These are phyloP conservation scores for Zeuzera pyrina DNA, from an alignment of 2,888 invertebrate species.

Conservation along the genomic window DNA sequence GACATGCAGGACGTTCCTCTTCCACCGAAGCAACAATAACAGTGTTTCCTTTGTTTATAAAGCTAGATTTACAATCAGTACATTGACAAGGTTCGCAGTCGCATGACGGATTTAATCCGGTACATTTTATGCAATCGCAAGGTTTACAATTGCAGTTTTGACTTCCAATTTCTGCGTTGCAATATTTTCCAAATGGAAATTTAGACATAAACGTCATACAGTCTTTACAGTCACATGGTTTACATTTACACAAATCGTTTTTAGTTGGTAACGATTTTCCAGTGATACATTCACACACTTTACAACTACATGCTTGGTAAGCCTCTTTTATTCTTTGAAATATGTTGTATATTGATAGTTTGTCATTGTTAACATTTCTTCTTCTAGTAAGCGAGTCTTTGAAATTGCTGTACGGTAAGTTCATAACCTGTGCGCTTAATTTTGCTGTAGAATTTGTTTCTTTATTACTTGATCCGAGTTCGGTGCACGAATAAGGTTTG, in stretches of 20 bases:
- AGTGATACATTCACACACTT: slow-evolving; percentile 46
- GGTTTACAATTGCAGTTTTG: slow-evolving; percentile 27
- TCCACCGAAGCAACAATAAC: slow-evolving; percentile 27
- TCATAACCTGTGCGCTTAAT: slow-evolving; percentile 38
- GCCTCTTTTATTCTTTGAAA: slow-evolving; percentile 39
- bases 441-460: slow-evolving; percentile 19
- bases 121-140: slow-evolving; percentile 25
- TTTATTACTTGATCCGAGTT: too few species aligned
- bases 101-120: slow-evolving; percentile 18
- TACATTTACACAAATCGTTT: slow-evolving; percentile 10
- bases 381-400: slow-evolving; percentile 15
- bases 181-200: too few species aligned
- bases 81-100: slow-evolving; percentile 34
- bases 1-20: slow-evolving; percentile 23
- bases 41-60: slow-evolving; percentile 10
- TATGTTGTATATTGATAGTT: slow-evolving; percentile 27
- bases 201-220: slow-evolving; percentile 6
- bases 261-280: slow-evolving; percentile 11
- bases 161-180: too few species aligned
- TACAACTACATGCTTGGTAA: slow-evolving; percentile 51
- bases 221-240: slow-evolving; percentile 8
- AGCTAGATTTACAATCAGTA: slow-evolving; percentile 23
- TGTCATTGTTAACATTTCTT: not conserved
- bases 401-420: slow-evolving; percentile 28
- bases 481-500: too few species aligned